Base-by-base conservation (phyloP, 1,140 invertebrate genomes). In the Bombus waltoni region DNA sequence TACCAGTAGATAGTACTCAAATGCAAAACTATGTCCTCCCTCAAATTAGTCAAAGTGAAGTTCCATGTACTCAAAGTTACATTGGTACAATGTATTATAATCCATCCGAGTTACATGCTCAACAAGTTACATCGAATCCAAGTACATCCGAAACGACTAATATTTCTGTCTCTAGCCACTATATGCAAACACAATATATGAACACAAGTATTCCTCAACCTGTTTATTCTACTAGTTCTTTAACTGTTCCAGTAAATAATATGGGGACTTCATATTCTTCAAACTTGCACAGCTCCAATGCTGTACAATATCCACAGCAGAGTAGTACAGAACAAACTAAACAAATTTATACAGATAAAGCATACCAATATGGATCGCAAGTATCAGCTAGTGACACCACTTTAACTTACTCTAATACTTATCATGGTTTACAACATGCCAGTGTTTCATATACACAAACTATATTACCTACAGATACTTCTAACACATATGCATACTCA, bases 401-500 rank as follows among this genome's bases (percentile, higher is more conserved):
- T n/a, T n/a, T 81, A 22, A 90, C 89, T 85, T 92, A 93, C 70
- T 18, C 91, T 38, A 89, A 72, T 77, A 90, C 87, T 81, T 92
- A 93, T 82, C 80, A 86, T 3, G 86, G 85, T 85, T 85, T 91
- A 75, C 88, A 86, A 62, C 76, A 90, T 18, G 22, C 66, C 44
- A 71, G 72, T 25, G 35, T 32, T 44, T 66, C 89, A 1, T 88
- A 91, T 38, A 47, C 85, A 35, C 90, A 91, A 22, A 65, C 25
- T 25, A 72, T 84, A 40, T 8, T 89, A 38, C 32, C 89, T 9
- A 81, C 83, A 2, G 80, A 85, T 15, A 25, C 79, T 1, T 81
- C 74, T 38, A 83, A 35, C 8, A 85, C 78, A 0, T 91, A 91
- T 6, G 42, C 83, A 13, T 88, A 84, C 38, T 68, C 85, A 22